phyloP scores from a whole-genome alignment of 37 sponge, comb jelly and placozoan species.

The Beroe ovata region DNA sequence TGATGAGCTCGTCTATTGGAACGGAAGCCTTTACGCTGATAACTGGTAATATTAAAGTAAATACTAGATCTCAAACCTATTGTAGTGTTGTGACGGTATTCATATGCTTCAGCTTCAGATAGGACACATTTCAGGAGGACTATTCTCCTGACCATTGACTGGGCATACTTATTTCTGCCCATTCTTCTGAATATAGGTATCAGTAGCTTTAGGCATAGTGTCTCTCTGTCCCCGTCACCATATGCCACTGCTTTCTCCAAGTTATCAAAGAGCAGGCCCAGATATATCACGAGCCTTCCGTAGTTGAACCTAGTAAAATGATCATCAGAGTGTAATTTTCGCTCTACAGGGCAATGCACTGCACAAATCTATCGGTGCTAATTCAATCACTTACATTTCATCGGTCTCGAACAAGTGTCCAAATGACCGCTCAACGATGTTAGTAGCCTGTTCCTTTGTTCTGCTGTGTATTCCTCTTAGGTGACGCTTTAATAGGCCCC shows the following conservation, averaged over 20 bases:
- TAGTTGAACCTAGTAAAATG: not conserved
- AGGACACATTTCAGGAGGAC: not conserved
- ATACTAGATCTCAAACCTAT: not conserved
- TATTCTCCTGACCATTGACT: not conserved
- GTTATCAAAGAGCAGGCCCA: not conserved
- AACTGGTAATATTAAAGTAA: too few species aligned
- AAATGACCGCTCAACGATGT: not conserved
- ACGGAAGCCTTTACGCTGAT: too few species aligned
- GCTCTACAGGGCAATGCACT: too few species aligned
- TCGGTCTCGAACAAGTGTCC: not conserved
- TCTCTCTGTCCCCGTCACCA: not conserved
- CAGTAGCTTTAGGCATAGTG: not conserved
- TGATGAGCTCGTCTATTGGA: too few species aligned
- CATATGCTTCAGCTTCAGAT: not conserved
- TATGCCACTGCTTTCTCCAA: not conserved
- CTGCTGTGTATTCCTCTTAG: not conserved
- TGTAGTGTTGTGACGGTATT: not conserved
- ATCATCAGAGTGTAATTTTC: too few species aligned
- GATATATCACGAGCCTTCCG: not conserved
- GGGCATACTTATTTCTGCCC: not conserved
- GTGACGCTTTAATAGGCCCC: not conserved
- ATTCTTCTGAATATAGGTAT: not conserved
- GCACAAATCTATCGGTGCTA: too few species aligned
- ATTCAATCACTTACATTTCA: constrained; percentile 1
- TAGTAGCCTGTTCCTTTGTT: not conserved